Conservation (phyloP, 1,140 invertebrate genomes). For the Ceratina calcarata region DNA sequence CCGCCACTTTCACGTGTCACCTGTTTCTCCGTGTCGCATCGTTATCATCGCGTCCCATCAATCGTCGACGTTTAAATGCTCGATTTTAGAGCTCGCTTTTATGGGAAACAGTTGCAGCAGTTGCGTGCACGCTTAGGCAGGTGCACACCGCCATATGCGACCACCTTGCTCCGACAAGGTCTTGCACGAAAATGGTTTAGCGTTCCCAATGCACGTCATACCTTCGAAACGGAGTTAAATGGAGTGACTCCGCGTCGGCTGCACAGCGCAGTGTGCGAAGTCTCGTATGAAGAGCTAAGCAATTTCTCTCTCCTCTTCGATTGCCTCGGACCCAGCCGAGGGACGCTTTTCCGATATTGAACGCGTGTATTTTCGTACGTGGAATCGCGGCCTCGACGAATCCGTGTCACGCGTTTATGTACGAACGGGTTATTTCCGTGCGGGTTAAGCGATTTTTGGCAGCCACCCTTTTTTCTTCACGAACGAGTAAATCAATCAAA, state of each 20-base stretch:
- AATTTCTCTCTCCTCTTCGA: neutral
- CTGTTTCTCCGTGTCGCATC: neutral
- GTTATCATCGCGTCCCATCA: slow-evolving; percentile 17
- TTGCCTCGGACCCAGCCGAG: neutral
- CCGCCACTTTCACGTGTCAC: neutral
- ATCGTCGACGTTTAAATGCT: slow-evolving; percentile 14
- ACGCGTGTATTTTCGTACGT: slow-evolving; percentile 13
- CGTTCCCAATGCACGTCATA: slow-evolving; percentile 38
- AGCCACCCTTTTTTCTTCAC: neutral
- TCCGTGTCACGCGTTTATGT: neutral
- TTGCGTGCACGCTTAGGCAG: slow-evolving; percentile 55
- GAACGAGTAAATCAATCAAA: neutral
- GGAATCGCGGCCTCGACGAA: slow-evolving; percentile 2
- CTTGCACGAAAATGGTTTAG: slow-evolving; percentile 61
- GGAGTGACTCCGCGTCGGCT: slow-evolving; percentile 18
- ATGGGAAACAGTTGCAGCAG: slow-evolving; percentile 51
- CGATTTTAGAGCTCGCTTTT: neutral
- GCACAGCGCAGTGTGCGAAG: neutral
- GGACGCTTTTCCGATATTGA: slow-evolving; percentile 23
- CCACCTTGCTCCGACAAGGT: slow-evolving; percentile 62
- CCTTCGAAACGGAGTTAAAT: slow-evolving; percentile 36
- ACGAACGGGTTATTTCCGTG: slow-evolving; percentile 26
- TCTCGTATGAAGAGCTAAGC: neutral
- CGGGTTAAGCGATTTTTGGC: neutral
- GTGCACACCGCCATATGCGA: slow-evolving; percentile 65